Evolutionary conservation across 2,797 vertebrate genomes (phyloP).

Genomic region (Sebastes jordani): DNA sequence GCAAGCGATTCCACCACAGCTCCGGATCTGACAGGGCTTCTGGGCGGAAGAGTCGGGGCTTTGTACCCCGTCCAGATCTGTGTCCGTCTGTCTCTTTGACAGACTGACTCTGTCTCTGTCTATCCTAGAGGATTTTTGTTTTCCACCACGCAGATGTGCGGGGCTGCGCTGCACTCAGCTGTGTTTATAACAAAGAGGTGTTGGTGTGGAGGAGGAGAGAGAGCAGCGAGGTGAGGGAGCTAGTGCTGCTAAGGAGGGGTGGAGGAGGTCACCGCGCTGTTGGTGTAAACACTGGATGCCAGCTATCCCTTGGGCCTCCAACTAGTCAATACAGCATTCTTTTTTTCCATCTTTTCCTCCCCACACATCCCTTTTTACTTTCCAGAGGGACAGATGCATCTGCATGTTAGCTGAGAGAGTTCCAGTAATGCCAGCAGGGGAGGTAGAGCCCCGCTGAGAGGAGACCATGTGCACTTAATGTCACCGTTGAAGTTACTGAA

Average conservation of each 20-base stretch:
- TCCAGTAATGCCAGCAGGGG: constrained; percentile 28
- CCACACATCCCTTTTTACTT: constrained; percentile 21
- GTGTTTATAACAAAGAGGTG: constrained; percentile 80
- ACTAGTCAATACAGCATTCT: constrained; percentile 48
- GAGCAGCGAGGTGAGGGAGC: constrained; percentile 51
- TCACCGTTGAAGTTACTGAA: constrained; percentile 21
- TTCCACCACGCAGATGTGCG: constrained; percentile 73
- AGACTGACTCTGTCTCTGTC: constrained; percentile 48
- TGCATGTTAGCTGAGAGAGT: constrained; percentile 39
- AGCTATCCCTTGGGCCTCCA: constrained; percentile 59
- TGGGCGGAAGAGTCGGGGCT: constrained; percentile 54
- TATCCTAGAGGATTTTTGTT: constrained; percentile 70
- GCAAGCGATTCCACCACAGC: constrained; percentile 42
- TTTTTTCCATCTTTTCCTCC: constrained; percentile 3
- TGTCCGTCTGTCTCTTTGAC: constrained; percentile 45
- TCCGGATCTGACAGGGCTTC: constrained; percentile 57
- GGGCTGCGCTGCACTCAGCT: constrained; percentile 70
- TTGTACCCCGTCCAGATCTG: constrained; percentile 62
- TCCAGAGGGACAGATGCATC: constrained; percentile 39
- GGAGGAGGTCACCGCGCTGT: constrained; percentile 61
- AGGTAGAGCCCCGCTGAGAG: constrained; percentile 38
- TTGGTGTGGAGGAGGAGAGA: constrained; percentile 68
- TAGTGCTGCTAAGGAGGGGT: constrained; percentile 36
- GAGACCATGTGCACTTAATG: constrained; percentile 36
- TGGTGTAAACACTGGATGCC: constrained; percentile 76